Conservation (phyloP, 2,113 vertebrate genomes). For the Psittacus erithacus region DNA sequence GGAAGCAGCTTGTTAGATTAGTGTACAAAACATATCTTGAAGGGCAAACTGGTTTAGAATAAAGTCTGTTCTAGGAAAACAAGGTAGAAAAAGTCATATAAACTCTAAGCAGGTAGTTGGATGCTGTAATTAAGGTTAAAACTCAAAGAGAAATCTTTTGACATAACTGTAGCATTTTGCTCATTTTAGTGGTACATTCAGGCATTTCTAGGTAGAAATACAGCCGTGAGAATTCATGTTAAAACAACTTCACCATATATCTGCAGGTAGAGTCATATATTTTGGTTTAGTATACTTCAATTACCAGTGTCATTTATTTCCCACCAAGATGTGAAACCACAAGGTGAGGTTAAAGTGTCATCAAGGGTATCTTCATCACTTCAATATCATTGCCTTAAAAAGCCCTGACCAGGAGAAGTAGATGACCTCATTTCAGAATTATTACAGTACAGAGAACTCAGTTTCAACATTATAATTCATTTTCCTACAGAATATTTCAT, state of each 20-base stretch:
- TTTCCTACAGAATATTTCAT: constrained; percentile 85
- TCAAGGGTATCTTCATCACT: constrained; percentile 89
- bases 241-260: constrained; percentile 12
- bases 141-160: neutral
- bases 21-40: neutral
- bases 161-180: neutral
- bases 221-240: neutral
- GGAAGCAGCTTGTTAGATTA: neutral
- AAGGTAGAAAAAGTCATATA: neutral
- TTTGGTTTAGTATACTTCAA: constrained; percentile 84
- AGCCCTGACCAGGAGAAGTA: constrained; percentile 86
- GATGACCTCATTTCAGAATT: constrained; percentile 89
- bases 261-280: constrained; percentile 74
- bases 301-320: constrained; percentile 90
- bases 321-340: constrained; percentile 82
- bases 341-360: constrained; percentile 85
- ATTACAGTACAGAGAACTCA: constrained; percentile 87
- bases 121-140: neutral
- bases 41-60: neutral
- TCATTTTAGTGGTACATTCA: neutral
- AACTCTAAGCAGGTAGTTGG: neutral
- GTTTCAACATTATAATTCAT: constrained; percentile 90
- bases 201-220: neutral
- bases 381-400: constrained; percentile 92
- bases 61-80: neutral